phyloP scores from a whole-genome alignment of 2,888 invertebrate genomes.

The Ceriagrion tenellum region DNA sequence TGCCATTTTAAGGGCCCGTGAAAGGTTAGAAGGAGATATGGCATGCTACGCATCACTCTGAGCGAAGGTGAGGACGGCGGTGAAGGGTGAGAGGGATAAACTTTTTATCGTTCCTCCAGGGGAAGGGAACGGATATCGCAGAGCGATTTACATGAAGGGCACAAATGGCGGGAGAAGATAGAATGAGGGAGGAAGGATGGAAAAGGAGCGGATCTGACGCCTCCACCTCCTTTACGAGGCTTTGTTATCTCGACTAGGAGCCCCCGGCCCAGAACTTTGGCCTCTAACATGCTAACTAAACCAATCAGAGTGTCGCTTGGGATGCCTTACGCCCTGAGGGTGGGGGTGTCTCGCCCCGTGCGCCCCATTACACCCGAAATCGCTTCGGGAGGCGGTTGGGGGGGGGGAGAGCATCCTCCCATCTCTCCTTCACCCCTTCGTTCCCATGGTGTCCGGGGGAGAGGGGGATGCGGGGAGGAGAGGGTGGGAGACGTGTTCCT shows the following conservation, averaged over 20 bases:
- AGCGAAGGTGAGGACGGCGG: background rate
- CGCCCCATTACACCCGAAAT: constrained; percentile 24
- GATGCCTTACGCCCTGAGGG: background rate
- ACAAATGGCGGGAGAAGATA: background rate
- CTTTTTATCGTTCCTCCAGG: background rate
- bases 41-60: background rate
- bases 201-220: background rate
- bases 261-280: constrained; percentile 61
- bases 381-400: background rate
- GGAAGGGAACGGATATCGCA: background rate
- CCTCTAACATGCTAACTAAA: constrained; percentile 69
- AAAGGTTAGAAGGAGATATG: background rate
- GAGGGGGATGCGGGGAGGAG: background rate
- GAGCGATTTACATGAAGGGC: constrained; percentile 11
- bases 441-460: background rate
- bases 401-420: background rate
- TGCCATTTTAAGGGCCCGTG: background rate
- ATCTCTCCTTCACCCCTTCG: background rate
- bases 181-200: background rate
- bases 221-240: background rate
- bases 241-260: constrained; percentile 50
- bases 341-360: background rate
- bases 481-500: background rate
- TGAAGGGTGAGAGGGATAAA: background rate
- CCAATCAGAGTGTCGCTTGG: constrained; percentile 67